Conservation (phyloP, 2,797 vertebrate species). For the Lophotriccus pileatus region DNA sequence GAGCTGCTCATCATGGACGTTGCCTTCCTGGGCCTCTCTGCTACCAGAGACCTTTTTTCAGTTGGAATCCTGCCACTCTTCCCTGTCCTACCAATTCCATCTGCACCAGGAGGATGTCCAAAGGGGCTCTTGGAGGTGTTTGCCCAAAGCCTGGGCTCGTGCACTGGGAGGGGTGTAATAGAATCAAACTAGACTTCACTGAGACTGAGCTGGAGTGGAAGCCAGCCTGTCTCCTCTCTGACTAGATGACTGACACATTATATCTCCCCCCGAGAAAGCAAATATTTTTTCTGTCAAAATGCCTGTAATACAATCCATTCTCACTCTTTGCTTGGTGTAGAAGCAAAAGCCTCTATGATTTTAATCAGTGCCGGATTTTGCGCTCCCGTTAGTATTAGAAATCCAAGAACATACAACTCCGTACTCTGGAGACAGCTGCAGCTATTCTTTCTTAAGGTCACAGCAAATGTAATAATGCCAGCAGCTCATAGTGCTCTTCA, state of each 20-base stretch:
- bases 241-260: neutral
- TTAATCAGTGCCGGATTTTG: conserved; percentile 28
- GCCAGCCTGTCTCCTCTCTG: neutral
- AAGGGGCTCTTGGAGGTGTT: neutral
- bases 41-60: neutral
- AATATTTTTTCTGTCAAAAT: conserved; percentile 52
- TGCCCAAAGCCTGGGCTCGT: neutral
- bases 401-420: conserved; percentile 35
- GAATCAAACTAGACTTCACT: neutral
- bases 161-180: accelerated
- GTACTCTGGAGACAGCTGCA: neutral
- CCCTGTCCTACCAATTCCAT: neutral
- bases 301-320: conserved; percentile 5
- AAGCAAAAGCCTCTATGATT: conserved; percentile 22
- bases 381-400: conserved; percentile 7
- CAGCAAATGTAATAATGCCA: conserved; percentile 54
- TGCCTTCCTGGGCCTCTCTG: neutral
- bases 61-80: accelerated
- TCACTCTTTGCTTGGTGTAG: neutral
- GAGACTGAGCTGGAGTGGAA: neutral
- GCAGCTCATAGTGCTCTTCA: conserved; percentile 33
- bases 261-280: conserved; percentile 20
- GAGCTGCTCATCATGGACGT: accelerated
- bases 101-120: neutral
- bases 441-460: conserved; percentile 48